These are phyloP conservation scores for Agriotes lineatus DNA, from an alignment of 2,888 invertebrate species.

Conservation along the genomic window DNA sequence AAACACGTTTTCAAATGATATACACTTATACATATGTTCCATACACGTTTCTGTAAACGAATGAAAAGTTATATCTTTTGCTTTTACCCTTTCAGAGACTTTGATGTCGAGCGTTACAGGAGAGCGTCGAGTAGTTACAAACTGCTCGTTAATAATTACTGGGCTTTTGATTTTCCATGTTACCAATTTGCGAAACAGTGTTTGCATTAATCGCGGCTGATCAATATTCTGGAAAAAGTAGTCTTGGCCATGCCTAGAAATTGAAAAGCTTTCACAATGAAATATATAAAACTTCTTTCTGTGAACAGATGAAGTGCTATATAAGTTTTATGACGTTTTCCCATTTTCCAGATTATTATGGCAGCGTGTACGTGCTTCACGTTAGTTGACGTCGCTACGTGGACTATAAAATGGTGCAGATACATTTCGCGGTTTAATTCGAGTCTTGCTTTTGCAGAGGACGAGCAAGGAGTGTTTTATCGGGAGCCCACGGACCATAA, in stretches of 20 bases:
- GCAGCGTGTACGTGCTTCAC: constrained; percentile 27
- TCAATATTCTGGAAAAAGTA: neutral
- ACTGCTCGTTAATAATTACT: neutral
- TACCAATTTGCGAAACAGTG: neutral
- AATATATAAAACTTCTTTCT: constrained; percentile 32
- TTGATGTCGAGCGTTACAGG: no score
- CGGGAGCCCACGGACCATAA: constrained; percentile 3
- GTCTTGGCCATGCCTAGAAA: constrained; percentile 3
- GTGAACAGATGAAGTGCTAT: constrained; percentile 30
- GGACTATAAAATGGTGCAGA: constrained; percentile 26
- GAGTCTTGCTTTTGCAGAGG: constrained; percentile 8
- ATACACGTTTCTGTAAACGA: no score
- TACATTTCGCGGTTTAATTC: constrained; percentile 30
- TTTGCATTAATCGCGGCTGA: neutral
- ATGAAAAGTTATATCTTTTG: no score
- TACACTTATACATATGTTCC: no score
- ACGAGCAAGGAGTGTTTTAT: constrained; percentile 4
- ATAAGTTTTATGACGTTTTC: constrained; percentile 39
- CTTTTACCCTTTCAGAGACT: no score
- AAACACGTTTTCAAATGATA: no score
- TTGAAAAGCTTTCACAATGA: constrained; percentile 32
- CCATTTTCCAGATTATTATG: constrained; percentile 38
- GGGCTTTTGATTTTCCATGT: neutral
- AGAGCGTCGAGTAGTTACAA: neutral
- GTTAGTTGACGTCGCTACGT: constrained; percentile 31